Percentiles rank a stretch among this genome's conserved stretches.
phyloP scores from a whole-genome alignment of 2,888 invertebrate genomes.

The Cryptus viduatorius region DNA sequence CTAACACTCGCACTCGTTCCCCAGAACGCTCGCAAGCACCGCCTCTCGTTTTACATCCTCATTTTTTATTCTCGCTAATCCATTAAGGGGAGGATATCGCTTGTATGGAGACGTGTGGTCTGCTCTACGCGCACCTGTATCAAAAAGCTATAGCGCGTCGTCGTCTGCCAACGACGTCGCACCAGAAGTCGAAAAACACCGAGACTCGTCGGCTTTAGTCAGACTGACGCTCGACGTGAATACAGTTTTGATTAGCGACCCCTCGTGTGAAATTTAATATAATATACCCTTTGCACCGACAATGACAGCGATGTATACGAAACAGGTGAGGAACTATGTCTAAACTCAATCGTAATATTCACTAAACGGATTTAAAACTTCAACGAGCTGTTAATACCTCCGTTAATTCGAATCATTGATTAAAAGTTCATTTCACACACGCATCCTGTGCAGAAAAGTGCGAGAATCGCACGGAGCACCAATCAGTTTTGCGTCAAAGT shows the following conservation, averaged over 20 bases:
- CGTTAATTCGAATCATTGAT: not conserved
- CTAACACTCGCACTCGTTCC: conserved; percentile 18
- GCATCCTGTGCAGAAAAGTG: not conserved
- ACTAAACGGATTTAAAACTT: not conserved
- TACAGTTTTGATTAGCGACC: conserved; percentile 29
- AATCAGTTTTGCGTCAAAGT: not conserved
- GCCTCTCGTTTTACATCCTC: conserved; percentile 42
- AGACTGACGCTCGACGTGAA: conserved; percentile 8
- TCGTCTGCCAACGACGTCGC: conserved; percentile 1
- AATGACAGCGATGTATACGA: not conserved
- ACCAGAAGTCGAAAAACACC: conserved; percentile 3
- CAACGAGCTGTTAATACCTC: not conserved
- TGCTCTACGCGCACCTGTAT: not conserved
- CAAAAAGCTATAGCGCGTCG: not conserved
- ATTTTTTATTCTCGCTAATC: conserved; percentile 26
- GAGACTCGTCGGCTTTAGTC: not conserved
- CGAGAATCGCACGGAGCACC: not conserved
- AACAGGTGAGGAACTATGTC: not conserved
- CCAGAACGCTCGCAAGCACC: conserved; percentile 8
- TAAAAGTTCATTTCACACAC: not conserved
- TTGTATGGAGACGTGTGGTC: not conserved
- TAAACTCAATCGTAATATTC: conserved; percentile 6
- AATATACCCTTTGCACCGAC: not conserved
- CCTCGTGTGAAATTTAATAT: conserved; percentile 12
- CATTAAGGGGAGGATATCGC: not conserved